Percentiles rank a stretch among this genome's conserved stretches.
Conservation (phyloP, 2,888 invertebrate genomes). For the Rotaria socialis region DNA sequence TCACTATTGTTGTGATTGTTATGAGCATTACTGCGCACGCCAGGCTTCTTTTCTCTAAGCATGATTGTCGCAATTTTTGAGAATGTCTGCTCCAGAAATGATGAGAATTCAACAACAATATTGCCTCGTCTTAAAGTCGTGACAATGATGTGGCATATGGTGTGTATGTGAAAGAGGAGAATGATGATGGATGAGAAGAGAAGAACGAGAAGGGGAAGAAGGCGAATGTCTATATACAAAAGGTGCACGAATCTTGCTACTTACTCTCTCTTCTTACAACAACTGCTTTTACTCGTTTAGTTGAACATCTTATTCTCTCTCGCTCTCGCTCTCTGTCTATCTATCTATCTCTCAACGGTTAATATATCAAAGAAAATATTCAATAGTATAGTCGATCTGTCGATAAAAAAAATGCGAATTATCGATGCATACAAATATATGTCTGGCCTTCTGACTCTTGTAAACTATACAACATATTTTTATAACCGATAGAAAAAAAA, state of each 20-base stretch:
- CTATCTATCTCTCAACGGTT: not conserved
- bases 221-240: conserved; percentile 25
- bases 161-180: not conserved
- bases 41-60: not conserved
- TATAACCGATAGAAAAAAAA: not conserved
- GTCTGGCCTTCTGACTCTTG: not conserved
- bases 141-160: conserved; percentile 15
- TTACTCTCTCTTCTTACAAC: conserved; percentile 15
- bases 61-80: not conserved
- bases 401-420: not conserved
- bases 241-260: not conserved
- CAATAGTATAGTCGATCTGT: not conserved
- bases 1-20: not conserved
- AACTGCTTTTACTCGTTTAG: not conserved
- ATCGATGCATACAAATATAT: not conserved
- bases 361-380: not conserved
- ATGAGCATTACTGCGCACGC: not conserved
- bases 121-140: not conserved
- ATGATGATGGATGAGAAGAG: not conserved
- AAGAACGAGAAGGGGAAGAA: not conserved
- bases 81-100: not conserved
- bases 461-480: not conserved
- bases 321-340: not conserved
- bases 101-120: conserved; percentile 1
- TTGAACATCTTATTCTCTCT: not conserved